Base-by-base conservation (phyloP, 2,113 vertebrate genomes). In the Phoenicopterus ruber region DNA sequence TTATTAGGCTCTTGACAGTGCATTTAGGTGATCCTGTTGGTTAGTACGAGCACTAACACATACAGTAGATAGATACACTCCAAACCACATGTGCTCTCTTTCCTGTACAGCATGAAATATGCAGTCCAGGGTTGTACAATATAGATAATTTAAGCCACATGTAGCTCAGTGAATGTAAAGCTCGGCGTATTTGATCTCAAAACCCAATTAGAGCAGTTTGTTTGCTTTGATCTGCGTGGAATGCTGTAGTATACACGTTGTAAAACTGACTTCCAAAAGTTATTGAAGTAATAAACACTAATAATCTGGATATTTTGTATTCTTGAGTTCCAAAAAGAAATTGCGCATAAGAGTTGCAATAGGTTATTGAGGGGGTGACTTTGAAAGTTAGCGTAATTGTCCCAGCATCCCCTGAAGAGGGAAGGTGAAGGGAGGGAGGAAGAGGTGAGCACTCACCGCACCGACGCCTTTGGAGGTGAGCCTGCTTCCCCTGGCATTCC, bases 221-320 rank as follows among this genome's bases (percentile, higher is more conserved):
- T 70, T 95, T 91, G 42, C 86, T 93, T 97, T 97, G 94, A 95
- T 96, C 90, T 96, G 29, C 55, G 52, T 94, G 93, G 93, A 96
- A 97, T 95, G 88, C 36, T 88, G 67, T n/a, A 73, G 67, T 90
- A 90, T 69, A 46, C 82, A 83, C 26, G 8, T 92, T 93, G 86
- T 97, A 94, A 96, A 95, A 95, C 66, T 47, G 79, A 86, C 54
- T 86, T 94, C 85, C 55, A 80, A 70, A 86, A 95, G 63, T 88
- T 90, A 95, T 54, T 93, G 85, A 25, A 46, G 70, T 83, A 95
- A 86, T 96, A 96, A 96, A 96, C 88, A 54, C 82, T 86, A 95
- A 90, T 88, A 93, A 94, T 58, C 40, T 3, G 7, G 50, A 58
- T 86, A 58, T 54, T 95, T 92, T 88, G 8, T 88, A 31, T 66